These are phyloP conservation scores for Dipodomys stephensi DNA, from an alignment of 2,113 vertebrate species.

Conservation along the genomic window DNA sequence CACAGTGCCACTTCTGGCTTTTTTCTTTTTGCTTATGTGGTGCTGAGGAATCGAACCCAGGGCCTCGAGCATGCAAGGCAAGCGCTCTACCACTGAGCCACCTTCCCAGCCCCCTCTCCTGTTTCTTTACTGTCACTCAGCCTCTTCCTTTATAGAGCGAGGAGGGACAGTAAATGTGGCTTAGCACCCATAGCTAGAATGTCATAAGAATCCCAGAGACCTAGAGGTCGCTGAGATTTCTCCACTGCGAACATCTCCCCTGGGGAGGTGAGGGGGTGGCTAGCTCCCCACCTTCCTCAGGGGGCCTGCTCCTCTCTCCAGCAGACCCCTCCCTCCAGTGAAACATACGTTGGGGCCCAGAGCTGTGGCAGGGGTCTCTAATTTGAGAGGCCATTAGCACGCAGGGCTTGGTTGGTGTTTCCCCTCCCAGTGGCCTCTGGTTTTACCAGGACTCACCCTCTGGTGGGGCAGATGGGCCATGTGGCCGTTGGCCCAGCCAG, in stretches of 20 bases:
- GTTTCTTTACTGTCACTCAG: no score
- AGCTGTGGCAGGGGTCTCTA: neutral
- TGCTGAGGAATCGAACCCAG: no score
- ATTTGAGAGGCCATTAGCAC: fast-evolving
- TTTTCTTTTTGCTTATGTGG: no score
- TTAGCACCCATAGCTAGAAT: neutral
- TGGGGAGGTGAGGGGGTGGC: neutral
- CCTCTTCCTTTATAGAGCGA: neutral
- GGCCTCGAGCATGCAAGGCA: no score
- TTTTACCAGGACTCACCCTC: no score
- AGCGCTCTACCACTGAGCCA: no score
- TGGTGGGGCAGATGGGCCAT: fast-evolving
- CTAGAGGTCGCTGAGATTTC: neutral
- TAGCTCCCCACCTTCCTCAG: neutral
- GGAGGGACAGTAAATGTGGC: neutral
- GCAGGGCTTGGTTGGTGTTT: neutral
- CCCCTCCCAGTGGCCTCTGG: neutral
- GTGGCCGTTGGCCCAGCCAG: fast-evolving
- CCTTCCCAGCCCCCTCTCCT: no score
- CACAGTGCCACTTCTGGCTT: no score
- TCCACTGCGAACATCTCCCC: neutral
- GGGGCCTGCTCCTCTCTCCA: neutral
- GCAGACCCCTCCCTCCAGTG: neutral
- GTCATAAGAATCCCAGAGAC: no score
- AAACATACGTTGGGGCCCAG: neutral